Evolutionary conservation across 30 jellyfish, hydroid and myxozoan genomes (phyloP).

Genomic region (Phacellophora camtschatica): DNA sequence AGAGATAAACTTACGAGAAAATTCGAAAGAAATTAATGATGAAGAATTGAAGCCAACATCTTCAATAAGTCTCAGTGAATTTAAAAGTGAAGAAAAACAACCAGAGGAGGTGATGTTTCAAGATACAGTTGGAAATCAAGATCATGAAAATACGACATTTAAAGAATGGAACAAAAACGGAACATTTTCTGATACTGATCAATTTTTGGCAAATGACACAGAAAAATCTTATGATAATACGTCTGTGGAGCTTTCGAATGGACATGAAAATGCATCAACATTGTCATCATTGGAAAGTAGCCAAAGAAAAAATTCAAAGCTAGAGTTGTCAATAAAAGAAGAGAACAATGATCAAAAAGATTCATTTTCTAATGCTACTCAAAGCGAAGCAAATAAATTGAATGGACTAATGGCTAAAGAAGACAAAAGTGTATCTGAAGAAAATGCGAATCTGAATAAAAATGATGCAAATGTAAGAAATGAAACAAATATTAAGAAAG

Average conservation of each 20-base stretch:
- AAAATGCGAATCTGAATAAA: neutral
- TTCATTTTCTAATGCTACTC: neutral
- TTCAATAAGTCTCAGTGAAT: constrained; percentile 1
- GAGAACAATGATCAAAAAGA: neutral
- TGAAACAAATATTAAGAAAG: neutral
- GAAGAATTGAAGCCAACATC: neutral
- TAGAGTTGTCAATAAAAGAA: neutral
- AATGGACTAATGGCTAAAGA: neutral
- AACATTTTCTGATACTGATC: no score
- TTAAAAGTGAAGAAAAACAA: constrained; percentile 16
- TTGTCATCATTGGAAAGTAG: no score
- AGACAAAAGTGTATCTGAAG: neutral
- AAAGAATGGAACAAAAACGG: no score
- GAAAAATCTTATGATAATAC: no score
- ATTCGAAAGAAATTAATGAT: neutral
- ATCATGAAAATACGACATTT: no score
- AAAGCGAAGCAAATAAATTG: neutral
- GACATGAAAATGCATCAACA: no score
- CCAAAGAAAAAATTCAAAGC: no score
- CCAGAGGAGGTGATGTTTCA: constrained; percentile 32
- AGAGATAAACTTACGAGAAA: no score
- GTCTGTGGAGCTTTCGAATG: no score
- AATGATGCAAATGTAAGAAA: neutral
- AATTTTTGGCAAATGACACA: no score
- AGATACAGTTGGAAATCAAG: neutral